A percentile compares a stretch with the other conserved stretches of the same genome.
Conservation (phyloP, 2,888 invertebrate genomes). For the Melanostoma mellinum region DNA sequence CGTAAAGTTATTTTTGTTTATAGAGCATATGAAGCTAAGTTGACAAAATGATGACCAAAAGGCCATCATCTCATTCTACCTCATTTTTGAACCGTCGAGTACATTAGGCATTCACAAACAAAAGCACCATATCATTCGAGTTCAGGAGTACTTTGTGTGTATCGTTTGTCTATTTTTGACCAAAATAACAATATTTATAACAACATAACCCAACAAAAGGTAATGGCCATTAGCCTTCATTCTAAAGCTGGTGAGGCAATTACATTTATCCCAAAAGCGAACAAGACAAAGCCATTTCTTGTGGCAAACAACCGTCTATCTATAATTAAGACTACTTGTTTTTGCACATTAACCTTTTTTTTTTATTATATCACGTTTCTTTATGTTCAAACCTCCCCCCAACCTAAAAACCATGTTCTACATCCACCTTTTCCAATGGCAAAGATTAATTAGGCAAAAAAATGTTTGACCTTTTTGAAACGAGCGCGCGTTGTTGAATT, state of each 20-base stretch:
- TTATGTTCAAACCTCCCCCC: neutral
- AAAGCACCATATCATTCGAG: too few species aligned
- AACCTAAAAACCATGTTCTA: neutral
- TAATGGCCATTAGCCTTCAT: neutral
- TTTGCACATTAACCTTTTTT: constrained; percentile 4
- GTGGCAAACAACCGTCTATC: neutral
- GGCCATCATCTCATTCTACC: too few species aligned
- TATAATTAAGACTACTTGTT: constrained; percentile 18
- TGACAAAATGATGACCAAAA: too few species aligned
- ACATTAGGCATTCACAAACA: too few species aligned
- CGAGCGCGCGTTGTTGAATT: constrained; percentile 51
- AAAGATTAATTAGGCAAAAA: constrained; percentile 60
- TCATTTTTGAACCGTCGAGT: too few species aligned
- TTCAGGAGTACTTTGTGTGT: too few species aligned
- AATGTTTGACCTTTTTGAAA: constrained; percentile 54
- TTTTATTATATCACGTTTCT: neutral
- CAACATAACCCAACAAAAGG: neutral
- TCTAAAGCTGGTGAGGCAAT: neutral
- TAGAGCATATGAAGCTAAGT: too few species aligned
- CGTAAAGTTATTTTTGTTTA: too few species aligned
- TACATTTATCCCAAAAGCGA: neutral
- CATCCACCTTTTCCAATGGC: constrained; percentile 1
- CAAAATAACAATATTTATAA: too few species aligned
- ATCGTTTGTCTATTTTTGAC: too few species aligned
- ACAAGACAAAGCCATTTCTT: constrained; percentile 2